phyloP scores from a whole-genome alignment of 2,888 invertebrate genomes.

The Habroteleia sp. region DNA sequence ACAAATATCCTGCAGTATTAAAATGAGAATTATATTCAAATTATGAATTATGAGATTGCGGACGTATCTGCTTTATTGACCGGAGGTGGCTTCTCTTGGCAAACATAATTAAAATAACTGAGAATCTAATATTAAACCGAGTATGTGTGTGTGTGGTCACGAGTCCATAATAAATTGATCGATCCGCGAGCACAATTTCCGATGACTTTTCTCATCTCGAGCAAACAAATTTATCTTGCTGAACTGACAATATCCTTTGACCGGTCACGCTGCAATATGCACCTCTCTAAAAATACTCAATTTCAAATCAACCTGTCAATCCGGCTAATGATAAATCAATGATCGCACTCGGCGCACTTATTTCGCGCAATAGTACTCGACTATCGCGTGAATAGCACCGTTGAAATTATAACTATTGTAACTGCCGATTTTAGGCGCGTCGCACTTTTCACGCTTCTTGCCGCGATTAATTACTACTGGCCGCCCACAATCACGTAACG shows the following conservation, averaged over 20 bases:
- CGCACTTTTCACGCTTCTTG: slow-evolving; percentile 28
- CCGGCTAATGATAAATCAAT: slow-evolving; percentile 47
- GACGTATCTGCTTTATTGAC: no score
- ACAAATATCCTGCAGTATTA: no score
- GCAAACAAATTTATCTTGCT: slow-evolving; percentile 42
- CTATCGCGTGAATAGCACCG: slow-evolving; percentile 5
- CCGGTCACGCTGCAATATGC: slow-evolving; percentile 34
- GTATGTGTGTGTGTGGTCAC: no score
- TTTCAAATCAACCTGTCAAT: slow-evolving; percentile 36
- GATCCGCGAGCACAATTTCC: slow-evolving; percentile 8
- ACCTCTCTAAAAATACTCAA: slow-evolving; percentile 26
- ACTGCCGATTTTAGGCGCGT: background rate
- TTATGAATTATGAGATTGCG: no score
- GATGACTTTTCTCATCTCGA: slow-evolving; percentile 27
- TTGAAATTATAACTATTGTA: no score
- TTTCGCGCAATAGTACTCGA: background rate
- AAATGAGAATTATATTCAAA: no score
- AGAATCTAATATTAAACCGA: slow-evolving; percentile 1
- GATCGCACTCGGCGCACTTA: slow-evolving; percentile 2
- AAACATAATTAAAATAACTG: slow-evolving; percentile 2
- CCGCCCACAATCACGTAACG: slow-evolving; percentile 9
- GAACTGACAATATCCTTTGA: slow-evolving; percentile 42
- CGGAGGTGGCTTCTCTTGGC: no score
- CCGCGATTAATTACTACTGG: slow-evolving; percentile 16
- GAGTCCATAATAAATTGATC: slow-evolving; percentile 7